These are phyloP conservation scores for Sicus ferrugineus DNA, from an alignment of 2,888 invertebrate species.

Conservation along the genomic window DNA sequence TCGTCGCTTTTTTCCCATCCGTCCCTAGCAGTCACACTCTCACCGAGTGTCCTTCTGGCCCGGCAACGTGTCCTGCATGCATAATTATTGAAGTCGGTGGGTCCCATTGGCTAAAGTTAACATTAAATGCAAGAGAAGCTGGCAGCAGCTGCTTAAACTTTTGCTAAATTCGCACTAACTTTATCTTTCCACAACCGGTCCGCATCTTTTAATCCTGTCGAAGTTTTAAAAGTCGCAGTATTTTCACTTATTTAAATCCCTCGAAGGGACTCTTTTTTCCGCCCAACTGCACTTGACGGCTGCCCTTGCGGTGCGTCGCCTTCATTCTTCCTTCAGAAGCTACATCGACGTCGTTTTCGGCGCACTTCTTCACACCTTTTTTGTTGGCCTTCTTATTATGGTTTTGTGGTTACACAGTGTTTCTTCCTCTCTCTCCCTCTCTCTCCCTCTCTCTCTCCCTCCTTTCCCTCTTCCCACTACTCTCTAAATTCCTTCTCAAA, in stretches of 20 bases:
- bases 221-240: no score
- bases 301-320: neutral
- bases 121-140: no score
- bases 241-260: no score
- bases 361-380: neutral
- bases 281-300: neutral
- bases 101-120: no score
- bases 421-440: neutral
- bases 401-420: neutral
- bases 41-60: conserved; percentile 31
- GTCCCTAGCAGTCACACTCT: neutral
- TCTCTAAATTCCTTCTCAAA: neutral
- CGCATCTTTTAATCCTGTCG: no score
- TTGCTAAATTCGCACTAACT: no score
- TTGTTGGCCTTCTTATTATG: neutral
- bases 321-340: neutral
- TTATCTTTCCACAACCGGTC: no score
- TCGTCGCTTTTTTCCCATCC: conserved; percentile 34
- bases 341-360: neutral
- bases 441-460: neutral
- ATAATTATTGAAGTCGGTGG: conserved; percentile 15
- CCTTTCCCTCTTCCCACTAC: neutral
- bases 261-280: no score
- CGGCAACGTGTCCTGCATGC: conserved; percentile 30
- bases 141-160: no score